These are phyloP conservation scores for Pterostichus niger DNA, from an alignment of 2,888 invertebrate genomes.

Conservation along the genomic window DNA sequence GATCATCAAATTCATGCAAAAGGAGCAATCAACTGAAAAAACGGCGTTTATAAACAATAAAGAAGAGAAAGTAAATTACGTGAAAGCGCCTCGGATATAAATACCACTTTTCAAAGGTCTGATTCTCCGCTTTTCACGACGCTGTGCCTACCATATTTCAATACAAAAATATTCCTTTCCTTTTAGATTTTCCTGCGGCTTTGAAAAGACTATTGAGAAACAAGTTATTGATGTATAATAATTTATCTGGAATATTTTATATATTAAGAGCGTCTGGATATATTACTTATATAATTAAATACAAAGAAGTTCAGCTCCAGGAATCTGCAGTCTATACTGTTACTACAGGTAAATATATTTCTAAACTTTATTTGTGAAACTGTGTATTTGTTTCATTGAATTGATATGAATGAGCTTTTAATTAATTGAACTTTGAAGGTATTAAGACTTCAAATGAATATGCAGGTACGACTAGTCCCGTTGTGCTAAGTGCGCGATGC, in stretches of 20 bases:
- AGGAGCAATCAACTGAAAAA: slow-evolving; percentile 47
- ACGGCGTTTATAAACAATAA: slow-evolving; percentile 73
- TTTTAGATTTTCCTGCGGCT: slow-evolving; percentile 80
- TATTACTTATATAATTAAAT: slow-evolving; percentile 86
- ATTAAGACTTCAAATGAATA: too few relatives aligned
- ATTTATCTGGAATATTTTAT: slow-evolving; percentile 83
- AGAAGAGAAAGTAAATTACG: slow-evolving; percentile 74
- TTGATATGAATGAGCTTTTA: neutral
- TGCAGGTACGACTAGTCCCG: too few relatives aligned
- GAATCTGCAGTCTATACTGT: slow-evolving; percentile 83
- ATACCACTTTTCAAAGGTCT: slow-evolving; percentile 56
- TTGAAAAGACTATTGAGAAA: slow-evolving; percentile 82
- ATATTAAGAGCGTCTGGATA: slow-evolving; percentile 82
- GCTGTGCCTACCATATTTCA: slow-evolving; percentile 16
- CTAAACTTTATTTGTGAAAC: slow-evolving; percentile 7
- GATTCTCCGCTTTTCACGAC: slow-evolving; percentile 5
- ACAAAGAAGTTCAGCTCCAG: slow-evolving; percentile 87
- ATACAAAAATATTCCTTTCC: slow-evolving; percentile 57
- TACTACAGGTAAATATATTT: slow-evolving; percentile 79
- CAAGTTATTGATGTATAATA: slow-evolving; percentile 83
- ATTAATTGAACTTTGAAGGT: neutral
- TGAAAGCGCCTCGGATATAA: slow-evolving; percentile 68
- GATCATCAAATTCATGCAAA: slow-evolving; percentile 22
- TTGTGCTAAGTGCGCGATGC: too few relatives aligned
- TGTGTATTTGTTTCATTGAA: neutral